Percentiles rank a stretch among this genome's conserved stretches.
Evolutionary conservation across 2,113 vertebrate species (phyloP).

Genomic region (Galeopterus variegatus): DNA sequence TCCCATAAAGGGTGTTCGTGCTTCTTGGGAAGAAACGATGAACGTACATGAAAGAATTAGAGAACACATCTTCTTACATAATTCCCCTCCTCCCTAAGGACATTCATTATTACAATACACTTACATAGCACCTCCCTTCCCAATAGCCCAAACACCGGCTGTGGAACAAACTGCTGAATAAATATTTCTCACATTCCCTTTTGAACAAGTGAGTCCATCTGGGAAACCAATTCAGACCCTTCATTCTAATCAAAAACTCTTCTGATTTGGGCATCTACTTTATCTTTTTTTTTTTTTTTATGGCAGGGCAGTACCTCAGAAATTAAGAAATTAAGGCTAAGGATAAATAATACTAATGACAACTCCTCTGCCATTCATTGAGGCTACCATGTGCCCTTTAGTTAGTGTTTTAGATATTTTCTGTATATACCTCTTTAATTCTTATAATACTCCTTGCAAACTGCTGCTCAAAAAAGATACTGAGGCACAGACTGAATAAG

Average conservation of each 20-base stretch:
- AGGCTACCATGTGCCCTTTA: not conserved
- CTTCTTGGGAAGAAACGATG: conserved; percentile 38
- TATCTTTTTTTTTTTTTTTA: not conserved
- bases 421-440: not conserved
- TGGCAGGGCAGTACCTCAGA: not conserved
- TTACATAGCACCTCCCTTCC: not conserved
- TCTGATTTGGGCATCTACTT: conserved; percentile 3
- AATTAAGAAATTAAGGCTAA: not conserved
- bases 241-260: conserved; percentile 21
- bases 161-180: conserved; percentile 11
- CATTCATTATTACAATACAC: not conserved
- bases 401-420: not conserved
- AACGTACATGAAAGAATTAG: not conserved
- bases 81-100: not conserved
- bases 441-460: not conserved
- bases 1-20: not conserved
- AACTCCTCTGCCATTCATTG: not conserved
- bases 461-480: not conserved
- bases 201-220: not conserved
- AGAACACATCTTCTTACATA: not conserved
- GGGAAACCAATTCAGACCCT: not conserved
- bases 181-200: not conserved
- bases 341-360: not conserved
- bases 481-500: not conserved
- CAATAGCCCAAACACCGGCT: not conserved